These are phyloP conservation scores for Euleptes europaea DNA, from an alignment of 2,113 vertebrate genomes.

Conservation along the genomic window DNA sequence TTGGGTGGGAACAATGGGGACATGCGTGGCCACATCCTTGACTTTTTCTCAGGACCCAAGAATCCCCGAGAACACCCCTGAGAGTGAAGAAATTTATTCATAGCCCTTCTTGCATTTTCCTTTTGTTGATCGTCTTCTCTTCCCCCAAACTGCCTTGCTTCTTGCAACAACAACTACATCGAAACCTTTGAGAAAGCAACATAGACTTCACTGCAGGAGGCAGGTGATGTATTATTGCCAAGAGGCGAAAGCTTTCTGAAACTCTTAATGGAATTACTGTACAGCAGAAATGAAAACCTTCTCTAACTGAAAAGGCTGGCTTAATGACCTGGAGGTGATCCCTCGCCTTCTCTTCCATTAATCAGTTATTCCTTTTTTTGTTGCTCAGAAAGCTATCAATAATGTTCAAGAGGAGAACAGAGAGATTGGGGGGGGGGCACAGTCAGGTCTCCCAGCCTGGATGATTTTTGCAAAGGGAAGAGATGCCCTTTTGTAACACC, in stretches of 20 bases:
- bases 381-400: not conserved
- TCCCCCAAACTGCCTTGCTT: not conserved
- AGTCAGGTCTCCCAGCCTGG: not conserved
- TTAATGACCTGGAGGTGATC: conserved; percentile 16
- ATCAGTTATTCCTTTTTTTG: not conserved
- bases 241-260: not conserved
- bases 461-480: not conserved
- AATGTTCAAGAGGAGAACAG: not conserved
- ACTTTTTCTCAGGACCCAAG: too few species aligned
- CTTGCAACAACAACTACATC: too few species aligned
- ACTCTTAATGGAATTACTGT: not conserved
- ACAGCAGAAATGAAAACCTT: conserved; percentile 14
- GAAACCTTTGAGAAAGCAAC: not conserved
- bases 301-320: conserved; percentile 6
- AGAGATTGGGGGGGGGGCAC: not conserved
- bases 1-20: too few species aligned
- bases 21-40: too few species aligned
- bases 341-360: not conserved
- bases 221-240: not conserved
- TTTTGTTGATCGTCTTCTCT: not conserved
- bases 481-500: too few species aligned
- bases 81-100: too few species aligned
- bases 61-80: too few species aligned
- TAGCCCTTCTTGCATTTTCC: too few species aligned
- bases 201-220: not conserved